Conservation (phyloP, 2,797 vertebrate species). For the Ceyx erithaca region DNA sequence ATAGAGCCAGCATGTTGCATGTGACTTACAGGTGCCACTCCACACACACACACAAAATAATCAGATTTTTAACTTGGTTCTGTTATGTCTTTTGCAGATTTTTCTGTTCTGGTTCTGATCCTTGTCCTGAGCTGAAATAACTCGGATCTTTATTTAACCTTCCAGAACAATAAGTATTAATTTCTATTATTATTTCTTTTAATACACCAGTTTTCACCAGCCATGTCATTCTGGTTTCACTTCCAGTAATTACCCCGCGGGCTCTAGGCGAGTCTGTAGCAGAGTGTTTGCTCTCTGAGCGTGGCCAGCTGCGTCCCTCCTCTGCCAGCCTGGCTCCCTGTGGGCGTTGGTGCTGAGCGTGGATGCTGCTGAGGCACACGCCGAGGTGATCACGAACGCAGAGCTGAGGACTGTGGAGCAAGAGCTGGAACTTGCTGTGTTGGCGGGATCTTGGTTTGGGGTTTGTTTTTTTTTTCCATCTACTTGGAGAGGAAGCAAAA, state of each 20-base stretch:
- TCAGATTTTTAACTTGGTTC: not conserved
- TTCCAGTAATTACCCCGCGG: constrained; percentile 14
- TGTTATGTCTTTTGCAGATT: not conserved
- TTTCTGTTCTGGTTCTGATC: not conserved
- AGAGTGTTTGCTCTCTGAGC: not conserved
- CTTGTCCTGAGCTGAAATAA: not conserved
- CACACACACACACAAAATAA: not conserved
- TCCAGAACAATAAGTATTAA: not conserved
- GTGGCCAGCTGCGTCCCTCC: not conserved
- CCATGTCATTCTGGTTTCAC: not conserved
- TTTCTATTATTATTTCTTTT: not conserved
- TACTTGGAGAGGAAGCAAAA: constrained; percentile 44
- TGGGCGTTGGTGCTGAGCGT: not conserved
- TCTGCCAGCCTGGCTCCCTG: not conserved
- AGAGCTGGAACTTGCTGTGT: constrained; percentile 42
- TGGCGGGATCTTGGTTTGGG: not conserved
- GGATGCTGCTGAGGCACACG: not conserved
- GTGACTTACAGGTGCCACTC: not conserved
- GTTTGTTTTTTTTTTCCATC: not conserved
- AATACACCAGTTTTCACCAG: not conserved
- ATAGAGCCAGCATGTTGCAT: not conserved
- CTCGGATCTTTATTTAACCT: not conserved
- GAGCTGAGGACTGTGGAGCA: constrained; percentile 22
- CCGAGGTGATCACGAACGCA: not conserved
- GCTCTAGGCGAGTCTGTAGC: not conserved